Base-by-base conservation (phyloP, 2,888 invertebrate genomes). In the Phytoseiulus persimilis region DNA sequence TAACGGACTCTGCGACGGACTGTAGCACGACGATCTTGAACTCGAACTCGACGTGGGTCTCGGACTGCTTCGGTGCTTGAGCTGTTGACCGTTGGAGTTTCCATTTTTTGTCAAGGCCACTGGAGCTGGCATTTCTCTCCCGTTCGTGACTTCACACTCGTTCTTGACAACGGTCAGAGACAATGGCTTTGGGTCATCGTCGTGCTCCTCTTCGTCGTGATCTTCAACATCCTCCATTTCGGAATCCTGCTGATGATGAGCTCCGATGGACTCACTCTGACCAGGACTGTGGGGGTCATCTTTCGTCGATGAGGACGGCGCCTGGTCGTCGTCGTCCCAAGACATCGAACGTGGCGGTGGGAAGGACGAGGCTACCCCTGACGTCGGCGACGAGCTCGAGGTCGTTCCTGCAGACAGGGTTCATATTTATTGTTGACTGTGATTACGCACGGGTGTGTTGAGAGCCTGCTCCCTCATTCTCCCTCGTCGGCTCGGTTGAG, bases 221-320 rank as follows among this genome's bases (percentile, higher is more conserved):
- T 87, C 87, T 31, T 87, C 87, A 14, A 87, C 45, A 32, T 87
- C 87, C 87, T 87, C 87, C 87, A 87, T 87, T 23, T 87, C 87
- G 11, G 87, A 87, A 45, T 87, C 87, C 18, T 87, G 39, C 6
- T 87, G 32, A 65, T 65, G 65, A 65, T 65, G 65, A 65, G 1
- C 65, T 65, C 65, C 65, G 23, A 65, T 65, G 65, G 65, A 65
- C 18, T 3, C 65, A 65, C 28, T 65, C 65, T 65, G 65, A 23
- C 65, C 65, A 2, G 65, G 65, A 65, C 65, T 65, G 65, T 65
- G 65, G 28, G 65, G 65, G 18, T 65, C 65, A 28, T 65, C 65
- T 23, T 65, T 65, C 9, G 65, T 65, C 65, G 65, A 65, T 65
- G 65, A 65, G 14, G 65, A 65, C 28, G 65, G 65, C 65, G 65